Base-by-base conservation (phyloP, 2,113 vertebrate species). In the Lophius piscatorius region DNA sequence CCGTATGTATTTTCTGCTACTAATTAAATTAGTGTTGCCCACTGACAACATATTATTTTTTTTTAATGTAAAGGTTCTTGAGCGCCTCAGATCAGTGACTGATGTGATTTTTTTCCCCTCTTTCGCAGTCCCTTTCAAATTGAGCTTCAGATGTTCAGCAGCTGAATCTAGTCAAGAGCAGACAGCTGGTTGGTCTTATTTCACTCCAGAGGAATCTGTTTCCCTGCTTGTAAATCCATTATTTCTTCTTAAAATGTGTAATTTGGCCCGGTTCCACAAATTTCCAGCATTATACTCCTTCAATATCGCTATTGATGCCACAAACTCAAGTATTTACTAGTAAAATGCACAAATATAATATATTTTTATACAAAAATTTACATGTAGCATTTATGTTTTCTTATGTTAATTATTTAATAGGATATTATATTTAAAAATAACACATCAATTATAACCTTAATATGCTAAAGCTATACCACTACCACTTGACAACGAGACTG, bases 101-200 rank as follows among this genome's bases (percentile, higher is more conserved):
- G 20, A 22, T n/a, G 28, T 11, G 2, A 26, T 64, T 48, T n/a
- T 46, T 47, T 48, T 39, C 56, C 57, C 63, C 59, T 70, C 59
- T 64, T n/a, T n/a, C 52, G 47, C 26, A 11, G 21, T 57, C 16
- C 10, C 24, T 42, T 62, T 50, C 31, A 54, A 64, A 56, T 51
- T 18, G 21, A 36, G 54, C 56, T 71, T 69, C 17, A 51, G 51
- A 64, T 38, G 36, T 41, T 45, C 24, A 57, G 48, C 66, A 69
- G 67, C 66, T 69, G 56, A 62, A 26, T 52, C 13, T 16, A 23
- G 40, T 74, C 33, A 41, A 59, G 57, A 46, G 41, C 14, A 31
- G 34, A 49, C 63, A 71, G 52, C 69, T 76, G 68, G 20, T 54
- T 76, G 68, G 20, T 54, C 34, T 39, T 70, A 52, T 56, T 59